phyloP scores from a whole-genome alignment of 2,888 invertebrate species.

The Sminthurides aquaticus region DNA sequence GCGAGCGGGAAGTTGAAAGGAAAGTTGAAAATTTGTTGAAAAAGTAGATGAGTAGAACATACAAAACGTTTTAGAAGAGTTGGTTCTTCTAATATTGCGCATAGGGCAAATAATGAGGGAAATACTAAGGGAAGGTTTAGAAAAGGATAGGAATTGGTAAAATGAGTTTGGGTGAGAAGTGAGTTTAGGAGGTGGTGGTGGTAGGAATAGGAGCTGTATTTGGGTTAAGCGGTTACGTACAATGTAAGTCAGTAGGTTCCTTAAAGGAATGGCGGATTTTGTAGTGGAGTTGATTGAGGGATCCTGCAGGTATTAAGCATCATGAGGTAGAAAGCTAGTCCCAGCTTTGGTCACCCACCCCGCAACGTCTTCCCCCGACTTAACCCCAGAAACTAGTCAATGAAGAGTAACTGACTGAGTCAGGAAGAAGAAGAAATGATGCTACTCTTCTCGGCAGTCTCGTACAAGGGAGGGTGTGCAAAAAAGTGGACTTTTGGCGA shows the following conservation, averaged over 20 bases:
- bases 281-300: too few species aligned
- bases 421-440: too few species aligned
- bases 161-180: too few species aligned
- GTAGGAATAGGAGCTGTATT: background rate
- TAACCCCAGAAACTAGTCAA: too few species aligned
- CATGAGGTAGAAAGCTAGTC: background rate
- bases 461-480: background rate
- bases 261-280: background rate
- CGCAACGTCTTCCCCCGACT: background rate
- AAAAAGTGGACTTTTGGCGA: background rate
- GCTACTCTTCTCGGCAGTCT: too few species aligned
- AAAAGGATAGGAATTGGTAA: too few species aligned
- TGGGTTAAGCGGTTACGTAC: background rate
- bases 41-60: too few species aligned
- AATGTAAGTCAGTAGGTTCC: slow-evolving; percentile 21
- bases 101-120: background rate
- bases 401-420: background rate
- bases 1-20: too few species aligned
- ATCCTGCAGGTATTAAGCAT: background rate
- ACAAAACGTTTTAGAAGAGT: too few species aligned
- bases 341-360: background rate
- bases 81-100: too few species aligned
- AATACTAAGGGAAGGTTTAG: background rate
- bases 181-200: background rate
- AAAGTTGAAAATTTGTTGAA: background rate